A percentile compares a stretch with the other conserved stretches of the same genome.
Conservation (phyloP, 2,113 vertebrate genomes). For the pig (Sus scrofa) region DNA sequence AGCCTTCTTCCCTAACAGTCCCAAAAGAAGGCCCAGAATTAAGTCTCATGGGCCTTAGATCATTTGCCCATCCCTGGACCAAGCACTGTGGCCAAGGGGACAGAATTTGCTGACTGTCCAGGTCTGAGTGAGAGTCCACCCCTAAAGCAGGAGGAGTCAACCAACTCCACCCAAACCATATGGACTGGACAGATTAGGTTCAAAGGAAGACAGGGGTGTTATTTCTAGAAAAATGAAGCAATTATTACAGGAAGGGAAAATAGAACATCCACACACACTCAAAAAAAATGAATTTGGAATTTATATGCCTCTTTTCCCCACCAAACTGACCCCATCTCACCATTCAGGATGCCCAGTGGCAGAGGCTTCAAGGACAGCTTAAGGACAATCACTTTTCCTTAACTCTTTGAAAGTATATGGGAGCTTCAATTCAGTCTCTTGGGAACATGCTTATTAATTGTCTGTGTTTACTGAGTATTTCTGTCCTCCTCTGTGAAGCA, state of each 20-base stretch:
- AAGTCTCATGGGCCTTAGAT: background rate
- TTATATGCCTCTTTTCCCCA: background rate
- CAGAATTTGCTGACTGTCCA: background rate
- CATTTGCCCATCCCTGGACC: background rate
- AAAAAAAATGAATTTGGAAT: background rate
- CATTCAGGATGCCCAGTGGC: background rate
- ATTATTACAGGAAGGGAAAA: constrained; percentile 22
- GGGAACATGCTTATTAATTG: constrained; percentile 61
- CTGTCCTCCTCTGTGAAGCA: constrained; percentile 58
- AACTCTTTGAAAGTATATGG: background rate
- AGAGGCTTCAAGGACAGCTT: background rate
- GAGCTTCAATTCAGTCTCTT: background rate
- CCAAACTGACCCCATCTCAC: background rate
- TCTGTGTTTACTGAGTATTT: constrained; percentile 45
- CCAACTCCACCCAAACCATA: background rate
- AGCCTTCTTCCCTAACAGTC: background rate
- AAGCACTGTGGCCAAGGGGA: background rate
- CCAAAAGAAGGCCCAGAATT: background rate
- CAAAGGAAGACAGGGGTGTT: background rate
- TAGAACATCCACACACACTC: background rate
- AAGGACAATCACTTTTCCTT: constrained; percentile 36
- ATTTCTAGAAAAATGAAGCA: background rate
- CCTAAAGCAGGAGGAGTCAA: background rate
- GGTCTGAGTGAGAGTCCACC: background rate
- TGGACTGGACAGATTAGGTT: background rate